Evolutionary conservation across 2,113 vertebrate species (phyloP).

Genomic region (Baryphthengus martii): DNA sequence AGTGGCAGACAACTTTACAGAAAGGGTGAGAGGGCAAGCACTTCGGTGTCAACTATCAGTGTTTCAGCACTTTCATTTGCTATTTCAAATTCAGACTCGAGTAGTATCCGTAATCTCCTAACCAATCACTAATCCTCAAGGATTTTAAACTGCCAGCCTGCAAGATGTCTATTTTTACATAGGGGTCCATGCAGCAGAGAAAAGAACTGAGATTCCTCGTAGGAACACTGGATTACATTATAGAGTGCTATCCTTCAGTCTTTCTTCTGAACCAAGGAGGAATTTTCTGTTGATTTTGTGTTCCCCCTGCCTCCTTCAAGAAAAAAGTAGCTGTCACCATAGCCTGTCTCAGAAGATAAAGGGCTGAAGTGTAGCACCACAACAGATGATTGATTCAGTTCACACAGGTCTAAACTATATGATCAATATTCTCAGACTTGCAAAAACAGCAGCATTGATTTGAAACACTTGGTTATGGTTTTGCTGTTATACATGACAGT

Average conservation of each 20-base stretch:
- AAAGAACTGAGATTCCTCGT: neutral
- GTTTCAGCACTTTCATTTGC: slow-evolving; percentile 13
- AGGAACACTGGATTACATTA: neutral
- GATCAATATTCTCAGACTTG: neutral
- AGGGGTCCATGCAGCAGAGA: neutral
- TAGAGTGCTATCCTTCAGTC: neutral
- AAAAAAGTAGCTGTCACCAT: neutral
- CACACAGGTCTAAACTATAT: neutral
- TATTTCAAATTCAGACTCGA: slow-evolving; percentile 26
- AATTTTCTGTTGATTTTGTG: neutral
- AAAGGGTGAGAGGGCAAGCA: neutral
- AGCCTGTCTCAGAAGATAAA: neutral
- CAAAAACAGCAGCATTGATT: neutral
- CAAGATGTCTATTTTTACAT: slow-evolving; percentile 28
- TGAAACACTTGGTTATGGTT: neutral
- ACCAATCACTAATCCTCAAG: slow-evolving; percentile 42
- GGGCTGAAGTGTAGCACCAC: neutral
- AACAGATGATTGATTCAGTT: neutral
- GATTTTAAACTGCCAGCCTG: slow-evolving; percentile 20
- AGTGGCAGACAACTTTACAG: neutral
- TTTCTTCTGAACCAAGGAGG: neutral
- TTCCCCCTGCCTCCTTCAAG: neutral
- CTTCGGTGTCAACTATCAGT: neutral
- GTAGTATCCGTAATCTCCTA: slow-evolving; percentile 20
- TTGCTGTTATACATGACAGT: neutral